Base-by-base conservation (phyloP, 2,888 invertebrate species). In the Andrena fulva region DNA sequence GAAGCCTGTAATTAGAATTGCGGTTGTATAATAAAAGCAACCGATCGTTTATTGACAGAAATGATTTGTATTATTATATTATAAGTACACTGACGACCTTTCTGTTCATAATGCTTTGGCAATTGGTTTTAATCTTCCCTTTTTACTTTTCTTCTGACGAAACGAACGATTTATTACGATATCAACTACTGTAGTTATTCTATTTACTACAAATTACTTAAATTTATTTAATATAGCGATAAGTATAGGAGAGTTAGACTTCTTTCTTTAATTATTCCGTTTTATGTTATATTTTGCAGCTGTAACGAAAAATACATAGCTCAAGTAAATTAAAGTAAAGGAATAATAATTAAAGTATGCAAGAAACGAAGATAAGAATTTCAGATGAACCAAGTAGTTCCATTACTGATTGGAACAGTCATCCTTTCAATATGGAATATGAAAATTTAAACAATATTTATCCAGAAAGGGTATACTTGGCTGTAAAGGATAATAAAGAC, bases 251-350 rank as follows among this genome's bases (percentile, higher is more conserved):
- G 56, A 29, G 8, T 42, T 20, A 16, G 24, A 1, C 5, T 31
- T 12, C 8, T 54, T 6, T 72, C 54, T 33, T 29, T 63, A 72
- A 63, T 63, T 27, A 8, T 33, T 72, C 10, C 5, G n/a, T 10
- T 48, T 27, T 54, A 42, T 73, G n/a, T 64, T 27, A 29, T 7
- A n/a, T 62, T 72, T 72, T 72, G 4, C 71, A 80, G 77, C 31
- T 48, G 0, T 24, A 50, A 31, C 31, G 24, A 71, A 63, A 3
- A 64, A 4, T 68, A 4, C 10, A n/a, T 42, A 56, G 48, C 20
- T 31, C 8, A 29, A 27, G 16, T n/a, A 56, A 50, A 62, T 31
- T 54, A 62, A 35, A 54, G 27, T 29, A 48, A 33, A 62, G 20
- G 54, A 64, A 33, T 31, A n/a, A 12, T 48, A 12, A 20, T 48